Base-by-base conservation (phyloP, 1,140 invertebrate genomes). In the Leptinotarsa texana region DNA sequence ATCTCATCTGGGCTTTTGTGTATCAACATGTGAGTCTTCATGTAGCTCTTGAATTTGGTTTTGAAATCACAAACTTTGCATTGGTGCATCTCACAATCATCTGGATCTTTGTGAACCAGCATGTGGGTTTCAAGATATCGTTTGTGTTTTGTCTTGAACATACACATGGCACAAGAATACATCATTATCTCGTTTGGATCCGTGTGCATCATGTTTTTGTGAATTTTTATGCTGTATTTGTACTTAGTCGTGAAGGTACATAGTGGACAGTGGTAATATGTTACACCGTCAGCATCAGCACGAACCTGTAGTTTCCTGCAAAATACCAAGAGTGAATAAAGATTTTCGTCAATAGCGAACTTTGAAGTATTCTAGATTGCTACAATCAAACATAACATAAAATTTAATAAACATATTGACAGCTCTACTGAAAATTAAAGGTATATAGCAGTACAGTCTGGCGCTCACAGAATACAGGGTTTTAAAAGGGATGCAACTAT, bases 61-160 rank as follows among this genome's bases (percentile, higher is more conserved):
- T 75, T 63, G 27, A 75, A 75, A 13, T 22, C 33, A 27, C 74
- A 75, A n/a, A 72, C 18, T 18, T 49, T 47, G 65, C 74, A 75
- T 15, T 75, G 18, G 70, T 75, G 74, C 1, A 75, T 49, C 17
- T 68, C 71, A 21, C 66, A 65, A 21, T 75, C 67, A n/a, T 75
- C 74, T 2, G 63, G 47, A 13, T 72, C 48, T 24, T 57, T 72
- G 51, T 75, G 74, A 17, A 72, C 70, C 15, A 72, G 71, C 63
- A 75, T 73, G 65, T 75, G 74, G 3, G 70, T 66, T 66, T 75
- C 72, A 49, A 75, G 61, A 51, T 75, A 75, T 13, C 72, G 74
- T 47, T 75, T 75, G 63, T 72, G 72, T 62, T 72, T 73, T 18
- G 74, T 75, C 33, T 75, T 72, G 47, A 75, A 75, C n/a, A 61